Conservation (phyloP, 2,113 vertebrate species). For the Apodemus speciosus region DNA sequence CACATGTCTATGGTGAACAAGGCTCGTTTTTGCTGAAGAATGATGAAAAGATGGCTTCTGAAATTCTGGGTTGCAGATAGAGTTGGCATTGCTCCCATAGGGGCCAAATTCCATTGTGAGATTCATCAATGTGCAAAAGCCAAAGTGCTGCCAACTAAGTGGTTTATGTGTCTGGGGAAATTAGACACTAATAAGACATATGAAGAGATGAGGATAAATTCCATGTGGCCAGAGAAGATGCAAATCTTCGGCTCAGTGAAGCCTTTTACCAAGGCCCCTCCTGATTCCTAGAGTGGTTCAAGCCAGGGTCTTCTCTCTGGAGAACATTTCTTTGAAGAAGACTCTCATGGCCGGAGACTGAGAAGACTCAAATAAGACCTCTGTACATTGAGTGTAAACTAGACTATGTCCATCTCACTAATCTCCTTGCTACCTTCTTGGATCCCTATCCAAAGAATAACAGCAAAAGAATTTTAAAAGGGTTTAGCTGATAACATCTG, state of each 20-base stretch:
- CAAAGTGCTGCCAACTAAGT: conserved; percentile 2
- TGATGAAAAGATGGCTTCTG: neutral
- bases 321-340: neutral
- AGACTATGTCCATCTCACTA: neutral
- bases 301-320: neutral
- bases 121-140: neutral
- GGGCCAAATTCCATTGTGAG: neutral
- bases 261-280: neutral
- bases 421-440: neutral
- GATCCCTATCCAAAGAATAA: conserved; percentile 13
- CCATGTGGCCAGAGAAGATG: neutral
- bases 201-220: neutral
- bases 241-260: neutral
- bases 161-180: neutral
- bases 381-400: conserved; percentile 37
- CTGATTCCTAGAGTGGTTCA: neutral
- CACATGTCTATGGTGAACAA: neutral
- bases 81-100: neutral
- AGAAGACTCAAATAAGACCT: conserved; percentile 34
- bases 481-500: conserved; percentile 22
- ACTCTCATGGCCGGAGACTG: neutral
- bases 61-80: neutral
- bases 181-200: neutral
- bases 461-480: neutral
- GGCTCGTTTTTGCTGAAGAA: neutral